phyloP scores from a whole-genome alignment of 2,797 vertebrate genomes.

The Pterois miles region DNA sequence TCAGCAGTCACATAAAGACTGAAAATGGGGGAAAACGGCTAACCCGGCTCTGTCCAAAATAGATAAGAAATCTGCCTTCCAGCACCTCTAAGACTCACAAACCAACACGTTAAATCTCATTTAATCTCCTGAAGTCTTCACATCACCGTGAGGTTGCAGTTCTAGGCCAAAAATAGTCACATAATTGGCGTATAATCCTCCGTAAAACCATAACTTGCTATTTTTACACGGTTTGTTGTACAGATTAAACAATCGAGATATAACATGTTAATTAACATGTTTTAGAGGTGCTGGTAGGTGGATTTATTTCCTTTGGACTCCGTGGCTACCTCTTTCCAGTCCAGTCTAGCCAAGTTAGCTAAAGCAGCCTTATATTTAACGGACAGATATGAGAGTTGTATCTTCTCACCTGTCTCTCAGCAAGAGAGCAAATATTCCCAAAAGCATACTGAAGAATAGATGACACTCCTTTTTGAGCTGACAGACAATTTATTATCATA shows the following conservation, averaged over 20 bases:
- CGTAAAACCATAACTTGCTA: too few species aligned
- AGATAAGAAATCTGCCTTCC: not conserved
- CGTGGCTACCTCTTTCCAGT: too few species aligned
- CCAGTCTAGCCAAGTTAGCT: not conserved
- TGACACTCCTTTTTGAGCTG: not conserved
- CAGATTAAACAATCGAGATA: not conserved
- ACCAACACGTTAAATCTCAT: not conserved
- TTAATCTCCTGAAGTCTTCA: not conserved
- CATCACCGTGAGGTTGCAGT: not conserved
- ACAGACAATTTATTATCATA: too few species aligned
- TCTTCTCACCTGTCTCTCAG: not conserved
- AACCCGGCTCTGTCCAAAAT: not conserved
- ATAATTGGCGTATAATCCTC: not conserved
- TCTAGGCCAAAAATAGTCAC: not conserved
- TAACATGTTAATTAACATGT: not conserved
- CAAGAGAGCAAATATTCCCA: not conserved
- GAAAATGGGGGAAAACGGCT: not conserved
- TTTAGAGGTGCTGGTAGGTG: not conserved
- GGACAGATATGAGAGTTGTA: not conserved
- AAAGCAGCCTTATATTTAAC: not conserved
- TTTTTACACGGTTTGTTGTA: not conserved
- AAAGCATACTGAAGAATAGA: not conserved
- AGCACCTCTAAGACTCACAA: not conserved
- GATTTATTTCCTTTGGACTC: not conserved
- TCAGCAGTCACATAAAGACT: not conserved